Evolutionary conservation across 2,888 invertebrate species (phyloP).

Genomic region (Theretra japonica): DNA sequence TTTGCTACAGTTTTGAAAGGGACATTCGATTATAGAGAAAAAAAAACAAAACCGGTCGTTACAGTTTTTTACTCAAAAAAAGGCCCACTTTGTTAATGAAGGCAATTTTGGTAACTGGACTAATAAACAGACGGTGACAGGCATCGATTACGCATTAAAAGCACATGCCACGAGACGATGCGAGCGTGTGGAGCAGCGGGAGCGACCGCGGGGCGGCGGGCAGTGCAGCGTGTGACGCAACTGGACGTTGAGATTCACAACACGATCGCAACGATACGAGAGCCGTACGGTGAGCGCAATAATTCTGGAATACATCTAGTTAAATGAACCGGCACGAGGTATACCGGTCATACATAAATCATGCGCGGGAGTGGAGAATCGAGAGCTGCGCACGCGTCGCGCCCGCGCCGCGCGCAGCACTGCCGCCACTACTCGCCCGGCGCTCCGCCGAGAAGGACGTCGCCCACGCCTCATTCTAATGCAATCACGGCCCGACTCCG

Average conservation of each 20-base stretch:
- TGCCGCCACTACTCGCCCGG: slow-evolving; percentile 60
- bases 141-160: slow-evolving; percentile 62
- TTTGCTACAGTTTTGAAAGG: slow-evolving; percentile 65
- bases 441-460: slow-evolving; percentile 72
- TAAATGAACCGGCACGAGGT: slow-evolving; percentile 67
- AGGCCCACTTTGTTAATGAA: slow-evolving; percentile 68
- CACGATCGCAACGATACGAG: slow-evolving; percentile 65
- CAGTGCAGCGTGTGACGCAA: slow-evolving; percentile 40
- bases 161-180: slow-evolving; percentile 33
- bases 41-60: slow-evolving; percentile 64
- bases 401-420: slow-evolving; percentile 54
- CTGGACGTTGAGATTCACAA: slow-evolving; percentile 60
- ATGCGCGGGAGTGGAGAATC: slow-evolving; percentile 61
- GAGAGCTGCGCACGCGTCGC: slow-evolving; percentile 61
- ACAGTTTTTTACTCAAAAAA: slow-evolving; percentile 62
- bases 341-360: slow-evolving; percentile 77
- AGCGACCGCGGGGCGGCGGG: neutral
- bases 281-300: slow-evolving; percentile 69
- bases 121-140: slow-evolving; percentile 66
- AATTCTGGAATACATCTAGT: slow-evolving; percentile 78
- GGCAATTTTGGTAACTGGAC: slow-evolving; percentile 69
- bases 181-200: neutral
- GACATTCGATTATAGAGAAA: slow-evolving; percentile 62
- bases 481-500: slow-evolving; percentile 69
- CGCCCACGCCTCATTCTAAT: slow-evolving; percentile 69